Percentiles rank a stretch among this genome's conserved stretches.
phyloP scores from a whole-genome alignment of 2,888 invertebrate genomes.

The Erannis defoliaria region DNA sequence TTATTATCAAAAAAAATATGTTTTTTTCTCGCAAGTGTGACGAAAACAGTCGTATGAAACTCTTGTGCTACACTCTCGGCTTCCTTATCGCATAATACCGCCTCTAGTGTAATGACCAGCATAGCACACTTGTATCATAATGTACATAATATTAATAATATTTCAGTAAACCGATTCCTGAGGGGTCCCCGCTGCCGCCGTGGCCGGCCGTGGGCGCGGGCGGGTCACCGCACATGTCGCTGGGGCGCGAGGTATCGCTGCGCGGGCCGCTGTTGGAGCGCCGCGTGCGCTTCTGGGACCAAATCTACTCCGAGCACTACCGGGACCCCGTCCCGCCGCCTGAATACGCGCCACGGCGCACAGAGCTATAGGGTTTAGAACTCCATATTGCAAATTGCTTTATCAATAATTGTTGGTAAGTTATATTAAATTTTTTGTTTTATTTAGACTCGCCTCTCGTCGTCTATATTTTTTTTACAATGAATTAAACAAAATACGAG shows the following conservation, averaged over 20 bases:
- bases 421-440: too few relatives aligned
- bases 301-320: conserved; percentile 58
- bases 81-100: too few relatives aligned
- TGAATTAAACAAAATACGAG: too few relatives aligned
- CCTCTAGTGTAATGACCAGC: too few relatives aligned
- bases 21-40: too few relatives aligned
- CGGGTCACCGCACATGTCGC: conserved; percentile 57
- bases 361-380: conserved; percentile 34
- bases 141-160: background rate
- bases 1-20: too few relatives aligned
- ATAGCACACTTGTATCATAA: background rate
- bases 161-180: conserved; percentile 22
- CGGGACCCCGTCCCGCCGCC: conserved; percentile 52
- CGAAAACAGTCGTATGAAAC: too few relatives aligned
- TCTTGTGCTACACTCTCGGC: too few relatives aligned
- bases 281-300: conserved; percentile 57
- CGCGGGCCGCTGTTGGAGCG: conserved; percentile 45
- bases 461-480: too few relatives aligned
- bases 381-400: background rate
- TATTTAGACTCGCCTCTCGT: too few relatives aligned
- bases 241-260: conserved; percentile 49
- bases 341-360: conserved; percentile 21
- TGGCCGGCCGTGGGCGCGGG: conserved; percentile 55
- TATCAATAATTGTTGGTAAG: too few relatives aligned
- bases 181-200: conserved; percentile 40